Percentiles rank a stretch among this genome's conserved stretches.
Evolutionary conservation across 2,888 invertebrate genomes (phyloP).

Genomic region (Drosophila hamatofila): DNA sequence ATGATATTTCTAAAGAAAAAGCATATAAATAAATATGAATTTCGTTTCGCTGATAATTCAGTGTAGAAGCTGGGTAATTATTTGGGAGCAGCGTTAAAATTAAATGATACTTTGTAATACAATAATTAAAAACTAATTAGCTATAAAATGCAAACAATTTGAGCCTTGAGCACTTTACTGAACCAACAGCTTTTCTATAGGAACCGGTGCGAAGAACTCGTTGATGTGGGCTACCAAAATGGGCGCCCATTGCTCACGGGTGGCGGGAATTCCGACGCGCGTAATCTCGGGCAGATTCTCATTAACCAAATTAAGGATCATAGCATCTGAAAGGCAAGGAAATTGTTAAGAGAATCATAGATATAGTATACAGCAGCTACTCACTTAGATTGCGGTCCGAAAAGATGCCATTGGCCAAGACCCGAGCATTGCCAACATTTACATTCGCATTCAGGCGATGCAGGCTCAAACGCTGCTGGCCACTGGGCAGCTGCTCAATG

Average conservation of each 20-base stretch:
- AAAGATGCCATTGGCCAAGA: slow-evolving; percentile 83
- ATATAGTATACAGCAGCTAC: slow-evolving; percentile 15
- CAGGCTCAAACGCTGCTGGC: slow-evolving; percentile 72
- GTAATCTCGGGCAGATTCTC: slow-evolving; percentile 87
- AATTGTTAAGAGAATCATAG: background rate
- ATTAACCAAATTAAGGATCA: slow-evolving; percentile 86
- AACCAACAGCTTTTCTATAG: slow-evolving; percentile 83
- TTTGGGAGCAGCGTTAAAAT: slow-evolving; percentile 72
- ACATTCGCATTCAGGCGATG: slow-evolving; percentile 82
- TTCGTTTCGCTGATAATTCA: slow-evolving; percentile 39
- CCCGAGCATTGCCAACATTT: slow-evolving; percentile 76
- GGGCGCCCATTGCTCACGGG: slow-evolving; percentile 84
- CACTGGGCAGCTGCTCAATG: slow-evolving; percentile 70
- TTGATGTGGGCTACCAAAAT: slow-evolving; percentile 83
- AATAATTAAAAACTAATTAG: slow-evolving; percentile 68
- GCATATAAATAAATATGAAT: slow-evolving; percentile 72
- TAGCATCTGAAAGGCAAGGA: slow-evolving; percentile 66
- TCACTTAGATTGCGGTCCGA: slow-evolving; percentile 83
- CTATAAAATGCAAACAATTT: slow-evolving; percentile 40
- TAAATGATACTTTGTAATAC: slow-evolving; percentile 51
- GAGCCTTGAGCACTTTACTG: slow-evolving; percentile 52
- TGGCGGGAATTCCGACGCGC: slow-evolving; percentile 86
- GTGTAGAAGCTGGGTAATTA: slow-evolving; percentile 47
- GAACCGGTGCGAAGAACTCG: slow-evolving; percentile 83
- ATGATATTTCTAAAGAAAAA: slow-evolving; percentile 28